phyloP scores from a whole-genome alignment of 2,797 vertebrate species.

The Myotis vivesi region DNA sequence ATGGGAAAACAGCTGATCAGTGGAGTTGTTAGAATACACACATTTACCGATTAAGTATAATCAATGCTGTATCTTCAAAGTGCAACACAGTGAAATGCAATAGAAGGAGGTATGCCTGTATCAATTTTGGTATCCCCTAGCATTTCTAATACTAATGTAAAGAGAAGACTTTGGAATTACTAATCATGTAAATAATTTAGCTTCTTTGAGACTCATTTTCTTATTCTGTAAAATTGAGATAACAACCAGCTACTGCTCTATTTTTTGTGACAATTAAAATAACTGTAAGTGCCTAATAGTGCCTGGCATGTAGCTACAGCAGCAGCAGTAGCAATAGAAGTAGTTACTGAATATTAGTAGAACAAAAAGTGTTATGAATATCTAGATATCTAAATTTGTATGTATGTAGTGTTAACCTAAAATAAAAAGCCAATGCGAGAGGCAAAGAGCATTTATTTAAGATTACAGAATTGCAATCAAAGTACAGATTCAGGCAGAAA shows the following conservation, averaged over 20 bases:
- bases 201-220: not conserved
- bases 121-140: not conserved
- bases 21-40: not conserved
- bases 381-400: not conserved
- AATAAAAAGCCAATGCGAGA: not conserved
- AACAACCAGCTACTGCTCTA: not conserved
- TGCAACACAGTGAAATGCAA: not conserved
- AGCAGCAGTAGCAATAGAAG: not conserved
- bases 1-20: not conserved
- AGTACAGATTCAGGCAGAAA: not conserved
- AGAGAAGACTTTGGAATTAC: not conserved
- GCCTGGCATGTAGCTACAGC: not conserved
- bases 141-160: not conserved
- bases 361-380: not conserved
- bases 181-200: not conserved
- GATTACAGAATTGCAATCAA: not conserved
- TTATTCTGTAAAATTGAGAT: not conserved
- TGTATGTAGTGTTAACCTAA: not conserved
- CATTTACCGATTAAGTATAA: not conserved
- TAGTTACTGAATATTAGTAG: not conserved
- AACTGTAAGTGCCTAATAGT: not conserved
- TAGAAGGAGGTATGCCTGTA: not conserved
- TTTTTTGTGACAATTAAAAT: not conserved
- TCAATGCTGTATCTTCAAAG: not conserved
- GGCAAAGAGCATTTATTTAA: not conserved